phyloP scores from a whole-genome alignment of 1,140 invertebrate species.

The Venustaconcha ellipsiformis region DNA sequence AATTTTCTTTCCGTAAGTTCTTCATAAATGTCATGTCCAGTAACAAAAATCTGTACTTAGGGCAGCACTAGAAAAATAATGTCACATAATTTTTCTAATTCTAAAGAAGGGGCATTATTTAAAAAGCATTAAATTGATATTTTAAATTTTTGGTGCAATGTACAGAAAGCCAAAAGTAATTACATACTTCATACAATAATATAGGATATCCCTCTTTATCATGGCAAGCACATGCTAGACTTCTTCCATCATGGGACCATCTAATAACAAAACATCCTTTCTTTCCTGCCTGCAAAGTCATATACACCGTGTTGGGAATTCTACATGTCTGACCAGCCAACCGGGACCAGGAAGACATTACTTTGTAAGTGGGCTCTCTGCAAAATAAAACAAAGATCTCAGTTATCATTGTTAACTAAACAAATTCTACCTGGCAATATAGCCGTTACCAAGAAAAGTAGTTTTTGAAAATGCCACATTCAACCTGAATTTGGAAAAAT shows the following conservation, averaged over 20 bases:
- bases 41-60: background rate
- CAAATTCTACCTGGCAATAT: no score
- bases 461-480: no score
- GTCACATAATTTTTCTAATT: no score
- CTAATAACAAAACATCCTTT: conserved; percentile 71
- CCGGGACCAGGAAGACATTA: conserved; percentile 71
- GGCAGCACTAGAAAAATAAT: no score
- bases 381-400: background rate
- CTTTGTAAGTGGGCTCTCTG: conserved; percentile 25
- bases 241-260: conserved; percentile 70
- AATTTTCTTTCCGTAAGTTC: background rate
- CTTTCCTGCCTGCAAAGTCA: conserved; percentile 67
- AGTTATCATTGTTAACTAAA: background rate
- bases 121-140: no score
- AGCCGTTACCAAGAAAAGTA: no score
- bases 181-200: conserved; percentile 64
- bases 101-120: no score
- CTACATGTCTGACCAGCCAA: conserved; percentile 74
- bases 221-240: conserved; percentile 65
- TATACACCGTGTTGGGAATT: conserved; percentile 73
- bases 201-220: conserved; percentile 63
- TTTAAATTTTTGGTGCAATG: background rate
- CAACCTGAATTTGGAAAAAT: no score
- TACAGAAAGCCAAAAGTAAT: background rate
- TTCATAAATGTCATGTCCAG: background rate